These are phyloP conservation scores for Gymnoscopelus braueri DNA, from an alignment of 2,797 vertebrate species.

Conservation along the genomic window DNA sequence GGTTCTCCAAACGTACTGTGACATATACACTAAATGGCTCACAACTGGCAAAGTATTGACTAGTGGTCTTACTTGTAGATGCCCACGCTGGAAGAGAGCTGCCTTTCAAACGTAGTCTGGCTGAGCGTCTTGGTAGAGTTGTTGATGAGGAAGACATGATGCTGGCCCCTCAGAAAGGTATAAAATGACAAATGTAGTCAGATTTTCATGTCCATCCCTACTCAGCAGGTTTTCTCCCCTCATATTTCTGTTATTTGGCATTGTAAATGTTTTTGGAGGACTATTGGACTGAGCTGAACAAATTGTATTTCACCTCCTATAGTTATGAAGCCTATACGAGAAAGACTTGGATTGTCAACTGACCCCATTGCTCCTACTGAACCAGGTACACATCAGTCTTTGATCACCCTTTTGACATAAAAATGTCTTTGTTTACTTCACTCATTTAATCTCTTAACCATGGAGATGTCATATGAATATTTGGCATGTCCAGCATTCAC, in stretches of 20 bases:
- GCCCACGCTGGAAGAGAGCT: slow-evolving; percentile 49
- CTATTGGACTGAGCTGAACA: background rate
- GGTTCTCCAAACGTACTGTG: too few species aligned
- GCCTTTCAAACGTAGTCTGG: slow-evolving; percentile 82
- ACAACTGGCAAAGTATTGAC: background rate
- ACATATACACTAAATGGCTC: too few species aligned
- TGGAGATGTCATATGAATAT: too few species aligned
- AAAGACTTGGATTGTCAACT: slow-evolving; percentile 82
- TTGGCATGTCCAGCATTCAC: too few species aligned
- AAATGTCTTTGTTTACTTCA: too few species aligned
- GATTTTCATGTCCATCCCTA: background rate
- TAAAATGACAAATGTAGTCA: background rate
- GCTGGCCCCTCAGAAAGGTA: slow-evolving; percentile 80
- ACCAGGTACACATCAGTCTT: slow-evolving; percentile 72
- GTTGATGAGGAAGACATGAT: slow-evolving; percentile 69
- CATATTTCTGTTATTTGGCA: too few species aligned
- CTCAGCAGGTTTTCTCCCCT: background rate
- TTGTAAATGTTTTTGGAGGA: background rate
- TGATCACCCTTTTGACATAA: background rate
- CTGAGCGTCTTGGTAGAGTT: slow-evolving; percentile 87
- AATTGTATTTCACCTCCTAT: slow-evolving; percentile 46
- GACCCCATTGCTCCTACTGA: slow-evolving; percentile 55
- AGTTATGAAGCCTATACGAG: slow-evolving; percentile 82
- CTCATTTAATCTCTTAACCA: too few species aligned
- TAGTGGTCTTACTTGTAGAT: slow-evolving; percentile 49